phyloP scores from a whole-genome alignment of 2,888 invertebrate genomes.

The Eupithecia insigniata region DNA sequence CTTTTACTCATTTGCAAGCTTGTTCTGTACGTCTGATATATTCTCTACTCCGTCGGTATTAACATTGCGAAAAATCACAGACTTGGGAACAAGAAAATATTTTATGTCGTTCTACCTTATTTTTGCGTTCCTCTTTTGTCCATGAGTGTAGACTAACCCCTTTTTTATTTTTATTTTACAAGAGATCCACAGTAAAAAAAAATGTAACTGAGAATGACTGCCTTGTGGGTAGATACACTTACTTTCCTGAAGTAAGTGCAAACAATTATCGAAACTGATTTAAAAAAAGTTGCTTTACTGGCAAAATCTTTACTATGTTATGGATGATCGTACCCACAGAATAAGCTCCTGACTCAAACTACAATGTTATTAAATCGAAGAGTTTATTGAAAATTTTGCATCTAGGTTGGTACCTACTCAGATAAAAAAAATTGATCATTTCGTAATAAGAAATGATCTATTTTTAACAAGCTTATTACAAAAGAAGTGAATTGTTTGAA shows the following conservation, averaged over 20 bases:
- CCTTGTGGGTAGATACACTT: background rate
- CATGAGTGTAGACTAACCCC: too few relatives aligned
- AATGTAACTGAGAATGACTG: background rate
- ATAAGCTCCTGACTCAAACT: constrained; percentile 42
- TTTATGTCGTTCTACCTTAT: too few relatives aligned
- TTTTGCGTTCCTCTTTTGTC: too few relatives aligned
- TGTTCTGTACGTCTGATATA: too few relatives aligned
- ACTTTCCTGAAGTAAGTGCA: background rate
- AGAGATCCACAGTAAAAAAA: background rate
- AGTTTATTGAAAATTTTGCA: constrained; percentile 29
- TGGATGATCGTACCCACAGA: constrained; percentile 34
- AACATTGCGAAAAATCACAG: too few relatives aligned
- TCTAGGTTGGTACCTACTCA: background rate
- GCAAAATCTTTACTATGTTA: constrained; percentile 20
- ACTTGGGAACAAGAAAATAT: too few relatives aligned
- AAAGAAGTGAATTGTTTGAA: background rate
- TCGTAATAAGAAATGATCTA: background rate
- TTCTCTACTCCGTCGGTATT: too few relatives aligned
- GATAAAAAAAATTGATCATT: background rate
- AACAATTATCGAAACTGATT: background rate
- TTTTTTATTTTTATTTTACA: too few relatives aligned
- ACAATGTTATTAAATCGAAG: constrained; percentile 36
- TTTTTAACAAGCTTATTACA: background rate
- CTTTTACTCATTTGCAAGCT: too few relatives aligned
- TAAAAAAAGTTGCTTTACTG: constrained; percentile 2